phyloP scores from a whole-genome alignment of 1,140 invertebrate species.

The Sinella curviseta region DNA sequence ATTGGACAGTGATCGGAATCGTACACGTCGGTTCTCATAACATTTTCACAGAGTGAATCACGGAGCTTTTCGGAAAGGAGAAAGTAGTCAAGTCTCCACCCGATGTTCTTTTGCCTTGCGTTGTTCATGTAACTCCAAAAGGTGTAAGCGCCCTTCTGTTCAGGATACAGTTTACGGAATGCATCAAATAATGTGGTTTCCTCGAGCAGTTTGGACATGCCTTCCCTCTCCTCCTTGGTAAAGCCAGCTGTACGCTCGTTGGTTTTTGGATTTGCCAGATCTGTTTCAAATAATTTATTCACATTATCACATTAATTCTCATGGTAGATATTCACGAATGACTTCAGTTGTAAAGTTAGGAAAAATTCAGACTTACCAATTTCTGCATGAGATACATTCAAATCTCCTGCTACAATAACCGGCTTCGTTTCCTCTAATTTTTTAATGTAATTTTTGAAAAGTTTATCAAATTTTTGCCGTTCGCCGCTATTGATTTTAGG shows the following conservation, averaged over 20 bases:
- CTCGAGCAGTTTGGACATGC: constrained; percentile 79
- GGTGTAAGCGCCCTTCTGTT: constrained; percentile 79
- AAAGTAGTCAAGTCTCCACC: constrained; percentile 96
- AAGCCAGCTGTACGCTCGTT: constrained; percentile 95
- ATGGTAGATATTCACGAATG: no score
- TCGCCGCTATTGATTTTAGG: constrained; percentile 74
- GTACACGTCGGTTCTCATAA: constrained; percentile 70
- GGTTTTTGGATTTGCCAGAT: constrained; percentile 90
- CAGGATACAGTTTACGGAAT: constrained; percentile 84
- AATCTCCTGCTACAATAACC: constrained; percentile 91
- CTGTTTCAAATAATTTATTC: no score
- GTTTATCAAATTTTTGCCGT: constrained; percentile 85
- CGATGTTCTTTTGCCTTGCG: constrained; percentile 83
- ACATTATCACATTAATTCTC: no score
- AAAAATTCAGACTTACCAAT: constrained; percentile 74
- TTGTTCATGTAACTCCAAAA: constrained; percentile 93
- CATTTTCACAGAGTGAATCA: constrained; percentile 75
- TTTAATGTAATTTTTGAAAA: constrained; percentile 75
- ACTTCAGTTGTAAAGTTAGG: no score
- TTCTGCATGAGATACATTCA: constrained; percentile 95
- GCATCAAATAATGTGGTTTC: constrained; percentile 81
- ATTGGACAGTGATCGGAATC: constrained; percentile 90
- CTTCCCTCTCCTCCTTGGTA: constrained; percentile 87
- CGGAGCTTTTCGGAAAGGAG: constrained; percentile 78
- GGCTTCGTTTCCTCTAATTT: constrained; percentile 86